Base-by-base conservation (phyloP, 2,797 vertebrate species). In the Loris lydekkerianus region DNA sequence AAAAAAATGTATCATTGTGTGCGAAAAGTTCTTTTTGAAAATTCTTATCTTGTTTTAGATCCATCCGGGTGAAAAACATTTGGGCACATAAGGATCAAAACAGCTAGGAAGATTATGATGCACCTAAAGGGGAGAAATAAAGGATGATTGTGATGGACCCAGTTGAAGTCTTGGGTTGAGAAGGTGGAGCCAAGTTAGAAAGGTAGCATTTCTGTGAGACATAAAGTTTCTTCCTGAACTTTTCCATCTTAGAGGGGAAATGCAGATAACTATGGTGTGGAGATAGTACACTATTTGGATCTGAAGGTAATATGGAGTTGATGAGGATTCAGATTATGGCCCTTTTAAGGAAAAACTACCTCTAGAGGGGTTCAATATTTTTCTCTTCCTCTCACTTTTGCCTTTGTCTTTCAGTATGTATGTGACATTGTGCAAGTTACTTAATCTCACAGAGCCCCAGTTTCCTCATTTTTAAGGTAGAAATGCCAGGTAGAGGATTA, bases 21-120 rank as follows among this genome's bases (percentile, higher is more conserved):
- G 63, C 89, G 43, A 58, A 95, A 96, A 82, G 1, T 89, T 86
- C 31, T 13, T 94, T 78, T 93, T 82, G 25, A 85, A 91, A 96
- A 93, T 17, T 78, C 31, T 58, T 34, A 58, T 88, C 34, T 95
- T 58, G 23, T 83, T 56, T 77, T 73, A 81, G 86, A 94, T 77
- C 56, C 61, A 58, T 89, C 86, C 49, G 63, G 86, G 10, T 49
- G 17, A 75, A 96, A 94, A 17, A 17, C 31, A 73, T 86, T 96
- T 85, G 75, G 27, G 43, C 60, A 58, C 15, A 70, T 82, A 90
- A 94, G 10, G 29, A 7, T 83, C 56, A 72, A 61, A 20, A 53
- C 29, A 53, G 25, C 40, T 93, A 67, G 56, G 40, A 94, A 69
- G 49, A 72, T 70, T 80, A 43, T 93, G 11, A 91, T 37, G 3